Base-by-base conservation (phyloP, 2,113 vertebrate genomes). In the Phyllostomus discolor region DNA sequence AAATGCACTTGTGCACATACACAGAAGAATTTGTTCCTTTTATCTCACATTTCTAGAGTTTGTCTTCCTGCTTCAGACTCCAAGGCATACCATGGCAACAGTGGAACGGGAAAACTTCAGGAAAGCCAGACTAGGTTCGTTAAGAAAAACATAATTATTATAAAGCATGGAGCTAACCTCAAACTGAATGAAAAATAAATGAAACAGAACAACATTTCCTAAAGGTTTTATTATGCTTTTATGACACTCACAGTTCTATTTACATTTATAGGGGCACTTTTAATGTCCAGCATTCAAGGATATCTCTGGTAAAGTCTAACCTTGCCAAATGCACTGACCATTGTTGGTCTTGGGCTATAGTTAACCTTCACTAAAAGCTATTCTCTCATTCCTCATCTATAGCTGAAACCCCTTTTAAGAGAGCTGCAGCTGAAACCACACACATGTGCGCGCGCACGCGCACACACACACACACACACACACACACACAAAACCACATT, bases 21-120 rank as follows among this genome's bases (percentile, higher is more conserved):
- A 75, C 12, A 83, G 43, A 92, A 95, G n/a, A 93, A 89, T 41
- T 12, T 81, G 14, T 79, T 87, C 26, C 17, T 89, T 95, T 90
- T 70, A 81, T 90, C 66, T 90, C 14, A 90, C 28, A 66, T 95
- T 57, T 91, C 75, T 72, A 92, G 67, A 70, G 4, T 76, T 67
- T 82, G 22, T 83, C 57, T 90, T 89, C 26, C 57, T 89, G n/a
- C 59, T 67, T 75, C n/a, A 81, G 83, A 50, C 41, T 92, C 12
- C 2, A 50, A 88, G 50, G 22, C 66, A 54, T 20, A 66, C 28
- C 7, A 20, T 46, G 24, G 38, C 46, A n/a, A 67, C 2, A 48
- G 4, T 5, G 59, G 35, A 82, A 93, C 1, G 46, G 5, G n/a
- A 26, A 84, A 50, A 67, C 19, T 22, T 50, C 91, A 91, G 66